Conservation (phyloP, 2,888 invertebrate genomes). For the Crepidodera aurea region DNA sequence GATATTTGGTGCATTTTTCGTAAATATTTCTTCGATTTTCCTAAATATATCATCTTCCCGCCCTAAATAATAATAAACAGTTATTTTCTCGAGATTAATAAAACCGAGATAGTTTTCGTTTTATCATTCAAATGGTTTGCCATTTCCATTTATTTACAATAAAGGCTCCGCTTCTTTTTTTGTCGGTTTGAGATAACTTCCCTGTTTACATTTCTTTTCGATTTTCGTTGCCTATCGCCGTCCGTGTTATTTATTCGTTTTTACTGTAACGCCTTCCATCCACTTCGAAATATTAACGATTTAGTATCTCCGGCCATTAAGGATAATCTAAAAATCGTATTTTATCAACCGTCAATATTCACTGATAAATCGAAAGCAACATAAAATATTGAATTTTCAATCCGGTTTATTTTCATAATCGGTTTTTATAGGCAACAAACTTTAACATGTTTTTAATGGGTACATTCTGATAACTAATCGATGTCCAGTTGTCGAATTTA, state of each 20-base stretch:
- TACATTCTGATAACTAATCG: too few relatives aligned
- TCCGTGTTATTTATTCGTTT: conserved; percentile 19
- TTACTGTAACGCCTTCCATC: conserved; percentile 22
- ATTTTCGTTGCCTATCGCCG: conserved; percentile 19
- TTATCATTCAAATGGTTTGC: conserved; percentile 26
- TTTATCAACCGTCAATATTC: not conserved
- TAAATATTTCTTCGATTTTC: too few relatives aligned
- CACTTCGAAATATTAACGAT: conserved; percentile 48
- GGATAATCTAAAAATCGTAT: conserved; percentile 49
- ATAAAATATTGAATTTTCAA: too few relatives aligned
- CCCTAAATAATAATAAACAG: not conserved
- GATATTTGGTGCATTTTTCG: too few relatives aligned
- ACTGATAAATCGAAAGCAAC: too few relatives aligned
- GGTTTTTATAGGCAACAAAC: too few relatives aligned
- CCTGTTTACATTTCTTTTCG: conserved; percentile 22
- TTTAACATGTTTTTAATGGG: too few relatives aligned
- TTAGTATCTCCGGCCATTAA: conserved; percentile 44
- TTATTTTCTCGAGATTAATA: not conserved
- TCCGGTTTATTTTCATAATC: too few relatives aligned
- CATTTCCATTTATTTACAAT: conserved; percentile 25
- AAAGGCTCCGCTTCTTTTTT: conserved; percentile 16
- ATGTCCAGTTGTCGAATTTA: too few relatives aligned
- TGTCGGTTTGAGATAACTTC: conserved; percentile 22
- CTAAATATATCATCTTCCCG: too few relatives aligned
- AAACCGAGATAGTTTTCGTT: conserved; percentile 1